Conservation (phyloP, 2,888 invertebrate species). For the Acrocera orbiculus region DNA sequence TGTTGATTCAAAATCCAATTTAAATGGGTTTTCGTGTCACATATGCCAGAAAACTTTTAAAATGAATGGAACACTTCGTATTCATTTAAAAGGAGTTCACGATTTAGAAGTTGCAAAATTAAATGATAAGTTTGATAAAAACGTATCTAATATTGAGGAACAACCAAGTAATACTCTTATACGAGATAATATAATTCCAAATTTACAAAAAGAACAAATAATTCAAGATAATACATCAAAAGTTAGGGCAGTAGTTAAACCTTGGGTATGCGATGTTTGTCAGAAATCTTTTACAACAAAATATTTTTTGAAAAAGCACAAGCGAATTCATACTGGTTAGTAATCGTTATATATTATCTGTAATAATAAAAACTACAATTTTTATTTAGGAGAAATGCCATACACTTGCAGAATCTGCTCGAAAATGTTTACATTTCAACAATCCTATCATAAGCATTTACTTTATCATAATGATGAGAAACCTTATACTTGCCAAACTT, state of each 20-base stretch:
- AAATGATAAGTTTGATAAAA: too few species aligned
- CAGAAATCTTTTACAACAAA: slow-evolving; percentile 73
- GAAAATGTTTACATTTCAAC: slow-evolving; percentile 77
- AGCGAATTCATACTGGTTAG: slow-evolving; percentile 63
- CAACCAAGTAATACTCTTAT: too few species aligned
- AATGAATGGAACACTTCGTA: slow-evolving; percentile 65
- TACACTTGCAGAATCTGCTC: slow-evolving; percentile 66
- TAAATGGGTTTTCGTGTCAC: slow-evolving; percentile 37
- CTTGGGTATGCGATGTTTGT: slow-evolving; percentile 76
- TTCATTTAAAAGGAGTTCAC: slow-evolving; percentile 66
- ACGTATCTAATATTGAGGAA: too few species aligned
- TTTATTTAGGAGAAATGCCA: slow-evolving; percentile 60
- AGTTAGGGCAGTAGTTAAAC: slow-evolving; percentile 41
- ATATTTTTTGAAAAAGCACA: slow-evolving; percentile 77
- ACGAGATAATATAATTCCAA: too few species aligned
- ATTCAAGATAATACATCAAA: background rate
- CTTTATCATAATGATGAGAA: slow-evolving; percentile 75
- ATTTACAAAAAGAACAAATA: slow-evolving; percentile 2
- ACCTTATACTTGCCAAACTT: slow-evolving; percentile 55
- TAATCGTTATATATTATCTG: slow-evolving; percentile 13
- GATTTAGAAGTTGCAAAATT: slow-evolving; percentile 24
- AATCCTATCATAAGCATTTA: slow-evolving; percentile 76
- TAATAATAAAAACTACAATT: background rate
- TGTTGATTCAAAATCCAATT: slow-evolving; percentile 6
- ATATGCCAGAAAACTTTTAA: slow-evolving; percentile 63